Conservation (phyloP, 2,113 vertebrate species). For the Otocyon megalotis region DNA sequence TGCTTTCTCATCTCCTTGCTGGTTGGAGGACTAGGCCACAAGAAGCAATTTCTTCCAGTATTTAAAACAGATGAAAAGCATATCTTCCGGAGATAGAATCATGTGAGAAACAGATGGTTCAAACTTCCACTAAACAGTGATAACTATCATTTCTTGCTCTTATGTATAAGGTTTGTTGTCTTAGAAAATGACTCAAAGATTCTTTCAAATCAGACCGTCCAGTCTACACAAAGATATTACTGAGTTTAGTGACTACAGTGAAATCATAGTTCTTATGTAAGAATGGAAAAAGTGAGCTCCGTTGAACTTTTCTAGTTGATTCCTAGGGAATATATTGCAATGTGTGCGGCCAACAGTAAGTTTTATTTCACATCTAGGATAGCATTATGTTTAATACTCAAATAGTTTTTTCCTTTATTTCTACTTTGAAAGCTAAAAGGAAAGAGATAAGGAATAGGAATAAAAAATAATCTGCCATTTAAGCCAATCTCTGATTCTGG, state of each 20-base stretch:
- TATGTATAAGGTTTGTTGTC: not conserved
- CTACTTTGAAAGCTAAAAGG: slow-evolving; percentile 40
- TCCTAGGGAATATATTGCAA: not conserved
- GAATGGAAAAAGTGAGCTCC: not conserved
- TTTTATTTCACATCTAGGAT: not conserved
- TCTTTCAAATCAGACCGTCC: not conserved
- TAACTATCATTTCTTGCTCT: slow-evolving; percentile 6
- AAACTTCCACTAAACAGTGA: not conserved
- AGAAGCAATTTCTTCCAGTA: not conserved
- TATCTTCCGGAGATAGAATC: not conserved
- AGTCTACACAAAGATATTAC: not conserved
- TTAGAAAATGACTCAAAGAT: slow-evolving; percentile 44
- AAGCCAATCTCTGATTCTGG: slow-evolving; percentile 60
- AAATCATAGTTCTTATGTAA: not conserved
- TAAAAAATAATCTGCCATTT: slow-evolving; percentile 41
- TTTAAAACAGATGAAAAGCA: not conserved
- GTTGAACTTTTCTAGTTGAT: not conserved
- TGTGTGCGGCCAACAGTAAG: not conserved
- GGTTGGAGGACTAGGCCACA: not conserved
- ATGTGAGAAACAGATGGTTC: not conserved
- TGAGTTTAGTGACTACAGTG: not conserved
- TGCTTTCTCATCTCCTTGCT: not conserved
- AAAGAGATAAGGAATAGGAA: slow-evolving; percentile 35
- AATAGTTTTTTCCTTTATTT: slow-evolving; percentile 27
- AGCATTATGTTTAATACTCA: slow-evolving; percentile 27